phyloP scores from a whole-genome alignment of 2,797 vertebrate genomes.

The Leucoraja ocellata region DNA sequence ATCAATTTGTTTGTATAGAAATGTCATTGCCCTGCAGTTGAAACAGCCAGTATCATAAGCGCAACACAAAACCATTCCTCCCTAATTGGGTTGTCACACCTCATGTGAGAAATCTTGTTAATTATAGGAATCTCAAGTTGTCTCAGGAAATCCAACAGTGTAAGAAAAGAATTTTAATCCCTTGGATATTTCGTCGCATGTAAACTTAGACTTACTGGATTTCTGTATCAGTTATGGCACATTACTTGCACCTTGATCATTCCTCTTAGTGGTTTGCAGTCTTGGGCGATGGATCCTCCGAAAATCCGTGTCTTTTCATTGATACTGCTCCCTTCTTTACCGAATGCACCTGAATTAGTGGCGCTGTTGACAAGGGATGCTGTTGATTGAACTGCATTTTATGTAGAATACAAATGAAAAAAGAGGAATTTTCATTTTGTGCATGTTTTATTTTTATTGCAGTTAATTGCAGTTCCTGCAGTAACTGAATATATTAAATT shows the following conservation, averaged over 20 bases:
- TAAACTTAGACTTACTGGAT: background rate
- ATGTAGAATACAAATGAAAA: background rate
- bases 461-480: slow-evolving; percentile 1
- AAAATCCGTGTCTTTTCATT: background rate
- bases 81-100: background rate
- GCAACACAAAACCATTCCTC: background rate
- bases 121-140: background rate
- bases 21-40: background rate
- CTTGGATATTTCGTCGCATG: background rate
- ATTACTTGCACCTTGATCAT: background rate
- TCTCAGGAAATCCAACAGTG: background rate
- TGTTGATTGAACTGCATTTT: background rate
- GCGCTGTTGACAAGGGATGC: background rate
- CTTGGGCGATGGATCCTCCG: background rate
- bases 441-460: background rate
- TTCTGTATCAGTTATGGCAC: background rate
- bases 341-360: background rate
- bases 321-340: background rate
- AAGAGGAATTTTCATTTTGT: background rate
- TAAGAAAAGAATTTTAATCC: background rate
- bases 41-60: background rate
- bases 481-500: slow-evolving; percentile 17
- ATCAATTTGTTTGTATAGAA: background rate
- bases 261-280: background rate
- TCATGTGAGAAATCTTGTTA: background rate